phyloP scores from a whole-genome alignment of 1,140 invertebrate genomes.

The Diabrotica virgifera region DNA sequence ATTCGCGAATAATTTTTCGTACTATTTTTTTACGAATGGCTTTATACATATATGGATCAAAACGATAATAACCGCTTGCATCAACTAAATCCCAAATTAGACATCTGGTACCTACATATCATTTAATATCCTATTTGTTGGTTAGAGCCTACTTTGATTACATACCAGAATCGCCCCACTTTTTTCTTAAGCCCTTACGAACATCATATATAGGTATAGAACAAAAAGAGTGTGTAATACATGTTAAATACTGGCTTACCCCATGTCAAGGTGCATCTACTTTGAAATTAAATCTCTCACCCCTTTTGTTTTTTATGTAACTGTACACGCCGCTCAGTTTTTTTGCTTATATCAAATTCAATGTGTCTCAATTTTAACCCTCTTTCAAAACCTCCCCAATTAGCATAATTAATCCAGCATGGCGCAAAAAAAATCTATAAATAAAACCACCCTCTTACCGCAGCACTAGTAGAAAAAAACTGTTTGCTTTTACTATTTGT shows the following conservation, averaged over 20 bases:
- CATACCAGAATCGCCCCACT: slow-evolving; percentile 11
- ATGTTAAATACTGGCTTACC: slow-evolving; percentile 20
- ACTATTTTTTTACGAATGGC: too few species aligned
- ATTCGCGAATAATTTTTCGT: too few species aligned
- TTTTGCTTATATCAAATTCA: slow-evolving; percentile 8
- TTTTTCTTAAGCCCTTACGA: neutral
- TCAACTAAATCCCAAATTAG: neutral
- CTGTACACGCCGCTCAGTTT: slow-evolving; percentile 13
- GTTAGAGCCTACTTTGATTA: slow-evolving; percentile 3
- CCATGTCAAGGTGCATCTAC: slow-evolving; percentile 16
- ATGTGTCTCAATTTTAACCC: slow-evolving; percentile 21
- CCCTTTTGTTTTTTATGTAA: slow-evolving; percentile 21
- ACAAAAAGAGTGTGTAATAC: slow-evolving; percentile 21
- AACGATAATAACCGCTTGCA: too few species aligned
- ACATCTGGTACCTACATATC: neutral
- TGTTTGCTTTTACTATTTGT: slow-evolving; percentile 23
- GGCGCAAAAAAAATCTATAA: slow-evolving; percentile 20
- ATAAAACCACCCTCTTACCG: slow-evolving; percentile 23
- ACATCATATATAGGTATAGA: slow-evolving; percentile 1
- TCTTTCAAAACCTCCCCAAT: slow-evolving; percentile 15
- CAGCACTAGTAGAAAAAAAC: slow-evolving; percentile 12
- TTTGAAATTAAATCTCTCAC: slow-evolving; percentile 21
- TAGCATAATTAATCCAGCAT: slow-evolving; percentile 24
- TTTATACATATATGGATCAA: too few species aligned
- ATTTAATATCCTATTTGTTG: slow-evolving; percentile 3